phyloP scores from a whole-genome alignment of 2,797 vertebrate genomes.

The Urocyon cinereoargenteus region DNA sequence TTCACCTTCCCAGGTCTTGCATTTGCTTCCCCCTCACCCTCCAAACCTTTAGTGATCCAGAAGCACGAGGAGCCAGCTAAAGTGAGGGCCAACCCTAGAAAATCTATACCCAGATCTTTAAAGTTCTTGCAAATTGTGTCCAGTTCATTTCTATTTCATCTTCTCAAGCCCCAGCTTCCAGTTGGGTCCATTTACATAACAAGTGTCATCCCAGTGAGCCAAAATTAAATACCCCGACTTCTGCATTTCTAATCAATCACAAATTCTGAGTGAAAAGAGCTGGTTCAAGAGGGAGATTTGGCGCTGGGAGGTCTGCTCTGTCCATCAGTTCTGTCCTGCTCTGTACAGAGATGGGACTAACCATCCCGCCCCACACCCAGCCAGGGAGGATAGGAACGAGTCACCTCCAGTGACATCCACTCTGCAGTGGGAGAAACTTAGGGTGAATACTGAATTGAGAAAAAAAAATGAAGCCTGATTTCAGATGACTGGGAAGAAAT shows the following conservation, averaged over 20 bases:
- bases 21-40: slow-evolving; percentile 1
- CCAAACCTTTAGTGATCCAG: slow-evolving; percentile 48
- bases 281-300: neutral
- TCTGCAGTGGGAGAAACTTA: neutral
- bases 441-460: slow-evolving; percentile 53
- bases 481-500: neutral
- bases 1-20: neutral
- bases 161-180: slow-evolving; percentile 78
- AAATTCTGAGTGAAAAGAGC: slow-evolving; percentile 69
- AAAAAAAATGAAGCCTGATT: slow-evolving; percentile 36
- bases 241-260: slow-evolving; percentile 78
- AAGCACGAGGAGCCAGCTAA: slow-evolving; percentile 59
- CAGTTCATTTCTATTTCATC: slow-evolving; percentile 82
- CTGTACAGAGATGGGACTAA: neutral
- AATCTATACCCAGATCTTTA: slow-evolving; percentile 68
- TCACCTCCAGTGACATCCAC: neutral
- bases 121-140: slow-evolving; percentile 68
- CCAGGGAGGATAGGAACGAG: slow-evolving; percentile 15
- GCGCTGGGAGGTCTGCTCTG: slow-evolving; percentile 35
- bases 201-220: slow-evolving; percentile 80
- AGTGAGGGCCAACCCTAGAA: slow-evolving; percentile 64
- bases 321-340: slow-evolving; percentile 9
- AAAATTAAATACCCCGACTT: slow-evolving; percentile 83
- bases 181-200: slow-evolving; percentile 75
- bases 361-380: neutral